Base-by-base conservation (phyloP, 2,888 invertebrate genomes). In the Ferdinandea cuprea region DNA sequence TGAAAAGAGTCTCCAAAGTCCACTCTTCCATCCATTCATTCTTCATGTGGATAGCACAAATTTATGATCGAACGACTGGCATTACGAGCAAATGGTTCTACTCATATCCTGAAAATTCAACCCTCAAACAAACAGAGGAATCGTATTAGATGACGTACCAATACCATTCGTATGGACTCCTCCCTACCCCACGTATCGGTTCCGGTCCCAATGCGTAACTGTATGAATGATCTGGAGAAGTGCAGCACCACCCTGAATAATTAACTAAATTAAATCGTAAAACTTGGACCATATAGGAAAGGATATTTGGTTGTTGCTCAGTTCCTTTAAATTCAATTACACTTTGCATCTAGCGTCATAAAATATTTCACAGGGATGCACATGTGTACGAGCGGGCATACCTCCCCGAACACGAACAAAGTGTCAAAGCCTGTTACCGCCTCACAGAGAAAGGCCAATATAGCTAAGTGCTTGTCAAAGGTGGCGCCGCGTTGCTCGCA, bases 391-490 rank as follows among this genome's bases (percentile, higher is more conserved):
- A 11, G 15, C 54, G 2, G 6, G 11, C 1, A 8, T 8, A 13
- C 3, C 19, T 17, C 19, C 32, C 13, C 35, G 58, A 37, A 48
- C 58, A 37, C 44, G 65, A 54, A 3, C 37, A 17, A 63, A 76
- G 76, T 71, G 69, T 69, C 74, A 69, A 74, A 52, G 50, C 63
- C 44, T 58, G 80, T 61, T 65, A 42, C 58, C 44, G 30, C 25
- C 21, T 25, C 42, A 13, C 42, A n/a, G 66, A 19, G 19, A 5
- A 19, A 42, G 42, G 68, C 61, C 79, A 80, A 80, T 80, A 61
- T 48, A 63, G 79, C 61, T 80, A 80, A 80, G 79, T 74, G 74
- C 68, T 79, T 79, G 73, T 79, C 79, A 79, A 73, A 79, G 73
- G 73, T 61, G 78, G 72, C 78, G 78, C 52, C 73, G 32, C 61